Base-by-base conservation (phyloP, 2,113 vertebrate species). In the Aviceda subcristata region DNA sequence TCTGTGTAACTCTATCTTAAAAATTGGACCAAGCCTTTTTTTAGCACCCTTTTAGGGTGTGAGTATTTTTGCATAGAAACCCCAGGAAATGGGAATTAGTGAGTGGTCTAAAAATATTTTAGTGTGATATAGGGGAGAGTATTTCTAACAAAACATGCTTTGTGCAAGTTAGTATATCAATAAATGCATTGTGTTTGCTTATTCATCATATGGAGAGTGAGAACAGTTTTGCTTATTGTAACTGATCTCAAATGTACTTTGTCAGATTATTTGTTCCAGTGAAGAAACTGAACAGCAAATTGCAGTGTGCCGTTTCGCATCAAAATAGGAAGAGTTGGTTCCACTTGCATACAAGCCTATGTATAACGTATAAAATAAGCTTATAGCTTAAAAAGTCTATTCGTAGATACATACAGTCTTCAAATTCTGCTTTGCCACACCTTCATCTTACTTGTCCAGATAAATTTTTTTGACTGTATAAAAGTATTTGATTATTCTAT, bases 41-140 rank as follows among this genome's bases (percentile, higher is more conserved):
- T 80, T 91, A 92, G 94, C 55, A 92, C 21, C 11, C 5, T 94
- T 84, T 62, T 38, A 69, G 50, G 16, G 38, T 67, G 15, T 56
- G 34, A 72, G 43, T 69, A 29, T 67, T 91, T 88, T 69, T 81
- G 51, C 76, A 63, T 72, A 87, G 64, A 84, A 94, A 78, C 32
- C 23, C 23, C 43, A 67, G 46, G 57, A 95, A 95, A 81, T 27
- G 7, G 26, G 43, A 91, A 92, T 91, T 89, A 92, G 83, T 66
- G 80, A 89, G 26, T 22, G 18, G 56, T 77, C 80, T 91, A 89
- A 91, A 95, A 95, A 92, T 88, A 92, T 55, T 90, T 90, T 92
- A 43, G 59, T 86, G 75, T 78, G 56, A 55, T 71, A 43, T 34
- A 77, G 55, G 39, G 15, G 29, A 95, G 75, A 39, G 14, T 77